Conservation (phyloP, 2,888 invertebrate genomes). For the Melolontha melolontha region DNA sequence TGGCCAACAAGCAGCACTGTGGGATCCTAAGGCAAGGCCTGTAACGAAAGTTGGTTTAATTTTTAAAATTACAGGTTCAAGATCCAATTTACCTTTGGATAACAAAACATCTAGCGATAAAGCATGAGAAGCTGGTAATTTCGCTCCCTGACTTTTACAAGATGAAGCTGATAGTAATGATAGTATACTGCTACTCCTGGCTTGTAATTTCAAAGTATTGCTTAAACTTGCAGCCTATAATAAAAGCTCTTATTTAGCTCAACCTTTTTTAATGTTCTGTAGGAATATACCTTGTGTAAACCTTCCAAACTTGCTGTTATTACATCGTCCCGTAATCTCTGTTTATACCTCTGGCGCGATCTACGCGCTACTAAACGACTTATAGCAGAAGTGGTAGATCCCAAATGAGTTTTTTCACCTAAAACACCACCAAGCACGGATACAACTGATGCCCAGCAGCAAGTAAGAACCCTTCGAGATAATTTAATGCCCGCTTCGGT, state of each 20-base stretch:
- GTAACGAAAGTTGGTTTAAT: not conserved
- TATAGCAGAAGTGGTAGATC: constrained; percentile 65
- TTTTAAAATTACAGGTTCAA: not conserved
- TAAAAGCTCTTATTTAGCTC: no score
- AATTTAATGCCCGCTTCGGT: constrained; percentile 84
- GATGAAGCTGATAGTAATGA: constrained; percentile 89
- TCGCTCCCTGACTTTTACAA: constrained; percentile 83
- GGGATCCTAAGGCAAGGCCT: constrained; percentile 86
- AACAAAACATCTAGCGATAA: constrained; percentile 93
- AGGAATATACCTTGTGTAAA: constrained; percentile 77
- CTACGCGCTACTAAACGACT: constrained; percentile 72
- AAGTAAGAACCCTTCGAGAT: constrained; percentile 83
- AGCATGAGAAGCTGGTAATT: constrained; percentile 89
- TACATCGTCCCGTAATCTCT: constrained; percentile 79
- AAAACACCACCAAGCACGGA: constrained; percentile 86
- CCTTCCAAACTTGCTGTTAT: constrained; percentile 90
- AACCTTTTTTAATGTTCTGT: no score
- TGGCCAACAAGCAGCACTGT: constrained; percentile 94
- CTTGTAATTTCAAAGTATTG: constrained; percentile 88
- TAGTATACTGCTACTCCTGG: constrained; percentile 90
- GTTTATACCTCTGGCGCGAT: constrained; percentile 67
- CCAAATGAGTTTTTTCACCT: constrained; percentile 66
- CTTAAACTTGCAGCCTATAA: constrained; percentile 86
- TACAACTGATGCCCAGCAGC: constrained; percentile 93
- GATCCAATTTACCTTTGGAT: constrained; percentile 59